These are phyloP conservation scores for Ctena decussata DNA, from an alignment of 2,888 invertebrate genomes.

Conservation along the genomic window DNA sequence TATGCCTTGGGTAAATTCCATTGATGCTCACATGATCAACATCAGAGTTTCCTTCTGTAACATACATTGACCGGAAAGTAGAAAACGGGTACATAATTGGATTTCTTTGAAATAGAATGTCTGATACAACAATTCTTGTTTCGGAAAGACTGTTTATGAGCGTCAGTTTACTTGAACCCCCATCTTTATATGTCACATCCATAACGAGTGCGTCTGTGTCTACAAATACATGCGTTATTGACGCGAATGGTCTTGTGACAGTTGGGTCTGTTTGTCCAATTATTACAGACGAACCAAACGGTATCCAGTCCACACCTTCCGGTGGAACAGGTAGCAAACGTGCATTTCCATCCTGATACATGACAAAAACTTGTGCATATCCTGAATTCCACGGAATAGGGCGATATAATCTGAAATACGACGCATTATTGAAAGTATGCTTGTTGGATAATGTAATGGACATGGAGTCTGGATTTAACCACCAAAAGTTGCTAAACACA, in stretches of 20 bases:
- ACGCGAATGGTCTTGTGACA: conserved; percentile 70
- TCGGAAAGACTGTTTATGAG: conserved; percentile 60
- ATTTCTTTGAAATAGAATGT: conserved; percentile 58
- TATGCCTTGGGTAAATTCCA: conserved; percentile 58
- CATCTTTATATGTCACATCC: conserved; percentile 70
- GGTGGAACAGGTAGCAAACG: conserved; percentile 75
- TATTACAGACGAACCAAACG: conserved; percentile 78
- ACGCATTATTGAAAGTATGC: conserved; percentile 58
- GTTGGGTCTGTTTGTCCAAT: conserved; percentile 74
- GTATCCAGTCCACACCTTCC: conserved; percentile 76
- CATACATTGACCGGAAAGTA: conserved; percentile 77
- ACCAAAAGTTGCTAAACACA: conserved; percentile 75
- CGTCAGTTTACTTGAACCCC: conserved; percentile 63
- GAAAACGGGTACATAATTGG: conserved; percentile 69
- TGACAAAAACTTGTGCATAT: conserved; percentile 74
- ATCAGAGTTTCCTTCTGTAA: conserved; percentile 73
- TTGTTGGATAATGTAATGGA: conserved; percentile 61
- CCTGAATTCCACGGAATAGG: conserved; percentile 73
- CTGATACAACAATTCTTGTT: conserved; percentile 66
- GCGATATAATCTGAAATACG: conserved; percentile 72
- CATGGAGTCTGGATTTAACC: conserved; percentile 75
- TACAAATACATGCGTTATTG: conserved; percentile 67
- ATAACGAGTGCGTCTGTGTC: conserved; percentile 59
- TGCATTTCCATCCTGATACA: conserved; percentile 77
- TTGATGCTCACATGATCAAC: conserved; percentile 74